phyloP scores from a whole-genome alignment of 2,797 vertebrate genomes.

The Prunella strophiata region DNA sequence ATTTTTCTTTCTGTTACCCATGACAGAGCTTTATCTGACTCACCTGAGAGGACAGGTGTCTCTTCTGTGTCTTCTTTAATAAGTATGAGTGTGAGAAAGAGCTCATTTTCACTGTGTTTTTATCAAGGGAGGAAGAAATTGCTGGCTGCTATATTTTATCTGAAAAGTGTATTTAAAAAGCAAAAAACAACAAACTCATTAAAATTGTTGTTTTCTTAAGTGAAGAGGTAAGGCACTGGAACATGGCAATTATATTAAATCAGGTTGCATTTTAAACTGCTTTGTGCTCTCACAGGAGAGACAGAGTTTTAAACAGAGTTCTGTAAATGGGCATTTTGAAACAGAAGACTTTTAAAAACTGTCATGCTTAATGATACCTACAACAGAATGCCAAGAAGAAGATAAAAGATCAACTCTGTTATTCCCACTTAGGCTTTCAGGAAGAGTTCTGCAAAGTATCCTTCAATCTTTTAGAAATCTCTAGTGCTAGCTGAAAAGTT shows the following conservation, averaged over 20 bases:
- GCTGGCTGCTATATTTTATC: neutral
- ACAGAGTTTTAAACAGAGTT: constrained; percentile 12
- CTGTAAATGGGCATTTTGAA: constrained; percentile 49
- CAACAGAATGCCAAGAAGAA: constrained; percentile 48
- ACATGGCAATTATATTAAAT: constrained; percentile 58
- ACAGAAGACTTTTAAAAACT: constrained; percentile 44
- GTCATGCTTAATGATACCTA: constrained; percentile 60
- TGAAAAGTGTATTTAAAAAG: constrained; percentile 39
- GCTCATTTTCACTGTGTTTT: neutral
- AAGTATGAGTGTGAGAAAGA: neutral
- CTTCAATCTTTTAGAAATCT: constrained; percentile 39
- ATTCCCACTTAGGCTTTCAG: constrained; percentile 41
- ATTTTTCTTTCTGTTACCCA: constrained; percentile 10
- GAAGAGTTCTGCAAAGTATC: constrained; percentile 16
- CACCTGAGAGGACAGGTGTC: constrained; percentile 14
- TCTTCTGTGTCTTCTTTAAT: neutral
- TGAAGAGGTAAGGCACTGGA: constrained; percentile 44
- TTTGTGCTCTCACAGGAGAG: constrained; percentile 37
- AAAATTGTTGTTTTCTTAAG: constrained; percentile 56
- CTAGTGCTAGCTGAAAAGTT: neutral
- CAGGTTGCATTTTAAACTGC: constrained; percentile 48
- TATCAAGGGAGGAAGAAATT: constrained; percentile 19
- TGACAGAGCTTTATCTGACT: neutral
- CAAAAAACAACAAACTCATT: constrained; percentile 48
- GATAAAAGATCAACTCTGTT: constrained; percentile 53